Base-by-base conservation (phyloP, 2,797 vertebrate genomes). In the Myripristis jacobus region DNA sequence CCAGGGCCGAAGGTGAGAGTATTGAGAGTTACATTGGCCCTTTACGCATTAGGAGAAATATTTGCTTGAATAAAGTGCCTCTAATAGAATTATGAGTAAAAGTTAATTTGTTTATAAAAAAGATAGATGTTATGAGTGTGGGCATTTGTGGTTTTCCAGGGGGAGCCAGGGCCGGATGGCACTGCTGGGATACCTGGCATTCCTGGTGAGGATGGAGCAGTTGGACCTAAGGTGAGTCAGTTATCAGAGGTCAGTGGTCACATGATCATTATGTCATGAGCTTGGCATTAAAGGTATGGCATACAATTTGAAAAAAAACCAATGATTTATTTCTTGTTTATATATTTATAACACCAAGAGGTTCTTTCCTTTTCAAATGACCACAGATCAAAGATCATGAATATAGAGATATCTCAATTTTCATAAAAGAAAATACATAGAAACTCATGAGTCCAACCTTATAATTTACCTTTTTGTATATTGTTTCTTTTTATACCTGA, bases 171-270 rank as follows among this genome's bases (percentile, higher is more conserved):
- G 46, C 83, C 71, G 31, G 73, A 80, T 16, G 96, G 96, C 6
- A 9, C 75, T 6, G 56, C 92, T 50, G 96, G 95, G 73, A 91
- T 95, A 62, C 93, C 81, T 8, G 96, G 96, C 0, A 85, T 92
- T 50, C 91, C 92, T 22, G 96, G 96, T 74, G 93, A 94, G 75
- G 90, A 93, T n/a, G 96, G 96, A 13, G 77, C 82, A 1, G 16
- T 86, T 1, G 96, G 96, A 2, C 75, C 86, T n/a, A 97, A 96
- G 95, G 96, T 96, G 80, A 76, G 76, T 21, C 34, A 44, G 1
- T 24, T 1, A 44, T 22, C 34, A 7, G 9, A 44, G 19, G 18
- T 68, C 24, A 19, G 8, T 36, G 48, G 19, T 60, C 13, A 21
- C 29, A 52, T 12, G 6, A 7, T n/a, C 16, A 5, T 19, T 2